Base-by-base conservation (phyloP, 2,797 vertebrate species). In the Acomys russatus region DNA sequence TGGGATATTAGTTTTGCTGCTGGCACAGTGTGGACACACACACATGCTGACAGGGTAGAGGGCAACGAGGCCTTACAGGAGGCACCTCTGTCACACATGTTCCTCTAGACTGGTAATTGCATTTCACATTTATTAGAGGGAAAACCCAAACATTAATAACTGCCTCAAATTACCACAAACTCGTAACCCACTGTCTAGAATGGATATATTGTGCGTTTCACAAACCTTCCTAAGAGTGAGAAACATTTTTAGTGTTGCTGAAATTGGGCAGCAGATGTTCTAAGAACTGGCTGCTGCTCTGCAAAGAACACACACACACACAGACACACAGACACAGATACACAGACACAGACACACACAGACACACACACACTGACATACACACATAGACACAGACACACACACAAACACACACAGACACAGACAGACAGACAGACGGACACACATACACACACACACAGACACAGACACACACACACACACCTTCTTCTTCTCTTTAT, bases 211-310 rank as follows among this genome's bases (percentile, higher is more conserved):
- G 28, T 83, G 20, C 92, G 63, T 89, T 91, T 71, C 83, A 59
- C 33, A 82, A 90, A 95, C 56, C 87, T 74, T 86, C 51, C 74
- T 25, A 1, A 1, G 2, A 76, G n/a, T 0, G 30, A 84, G 83
- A 91, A 73, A 78, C 70, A 61, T 35, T 92, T n/a, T 84, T 74
- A 82, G 66, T 15, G n/a, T 14, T 86, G 93, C 88, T 25, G 9
- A 56, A 80, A 63, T 44, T 30, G 33, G 49, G 71, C 9, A 44
- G 82, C 23, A 66, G 70, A 61, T 38, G 80, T 85, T 71, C 91
- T 80, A 86, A 88, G 95, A 93, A 94, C 20, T n/a, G 6, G 44
- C 77, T 56, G 56, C 11, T 44, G 25, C 74, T n/a, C 9, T 33
- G 4, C 11, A 66, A 66, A 88, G 70, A 59, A 63, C 10, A 70